A percentile compares a stretch with the other conserved stretches of the same genome.
Evolutionary conservation across 2,888 invertebrate species (phyloP).

Genomic region (Vanessa cardui): DNA sequence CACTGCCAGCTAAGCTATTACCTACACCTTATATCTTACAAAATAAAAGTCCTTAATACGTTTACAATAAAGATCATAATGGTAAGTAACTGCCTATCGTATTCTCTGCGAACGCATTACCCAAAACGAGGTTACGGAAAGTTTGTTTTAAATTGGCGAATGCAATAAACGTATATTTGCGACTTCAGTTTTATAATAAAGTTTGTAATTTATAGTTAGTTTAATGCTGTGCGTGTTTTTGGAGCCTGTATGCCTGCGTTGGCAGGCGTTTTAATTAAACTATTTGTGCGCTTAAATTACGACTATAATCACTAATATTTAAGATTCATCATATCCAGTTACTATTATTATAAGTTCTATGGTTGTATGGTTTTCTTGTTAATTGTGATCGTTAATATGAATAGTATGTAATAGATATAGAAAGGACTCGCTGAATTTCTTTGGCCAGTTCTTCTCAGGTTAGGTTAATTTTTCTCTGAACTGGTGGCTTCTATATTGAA

Average conservation of each 20-base stretch:
- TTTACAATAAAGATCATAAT: conserved; percentile 34
- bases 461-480: too few species aligned
- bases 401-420: too few species aligned
- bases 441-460: too few species aligned
- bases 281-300: neutral
- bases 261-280: neutral
- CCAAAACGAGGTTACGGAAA: conserved; percentile 36
- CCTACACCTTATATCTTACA: conserved; percentile 23
- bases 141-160: conserved; percentile 38
- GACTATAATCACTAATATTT: neutral
- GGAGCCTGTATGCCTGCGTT: neutral
- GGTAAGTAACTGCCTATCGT: conserved; percentile 11
- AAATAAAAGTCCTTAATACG: conserved; percentile 26
- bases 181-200: conserved; percentile 29
- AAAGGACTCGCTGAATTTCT: too few species aligned
- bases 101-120: conserved; percentile 35
- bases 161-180: conserved; percentile 34
- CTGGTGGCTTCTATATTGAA: too few species aligned
- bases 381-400: too few species aligned
- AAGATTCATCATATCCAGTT: too few species aligned
- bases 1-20: conserved; percentile 48
- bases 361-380: too few species aligned
- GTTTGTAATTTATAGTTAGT: conserved; percentile 26
- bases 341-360: too few species aligned
- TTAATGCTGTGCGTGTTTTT: conserved; percentile 19